Evolutionary conservation across 53 echinoderm and acorn worm species (phyloP).

Genomic region (Glandiceps talaboti): DNA sequence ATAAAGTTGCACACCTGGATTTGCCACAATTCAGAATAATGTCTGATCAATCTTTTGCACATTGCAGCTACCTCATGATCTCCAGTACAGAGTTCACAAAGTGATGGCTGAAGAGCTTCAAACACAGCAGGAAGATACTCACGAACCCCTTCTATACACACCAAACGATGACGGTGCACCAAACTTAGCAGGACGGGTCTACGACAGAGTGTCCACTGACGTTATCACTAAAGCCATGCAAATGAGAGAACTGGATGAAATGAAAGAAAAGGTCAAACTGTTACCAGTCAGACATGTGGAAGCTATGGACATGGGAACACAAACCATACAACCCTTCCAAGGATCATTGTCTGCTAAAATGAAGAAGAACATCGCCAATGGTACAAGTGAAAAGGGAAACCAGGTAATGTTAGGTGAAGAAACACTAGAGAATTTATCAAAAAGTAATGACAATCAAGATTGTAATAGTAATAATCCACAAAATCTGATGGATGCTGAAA

Average conservation of each 20-base stretch:
- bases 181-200: conserved; percentile 68
- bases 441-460: background rate
- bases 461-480: background rate
- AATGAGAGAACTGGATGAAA: conserved; percentile 81
- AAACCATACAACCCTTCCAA: background rate
- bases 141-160: conserved; percentile 58
- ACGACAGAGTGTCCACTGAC: conserved; percentile 84
- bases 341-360: background rate
- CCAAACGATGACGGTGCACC: conserved; percentile 6
- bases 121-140: conserved; percentile 22
- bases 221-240: conserved; percentile 92
- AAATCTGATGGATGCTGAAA: background rate
- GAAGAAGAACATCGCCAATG: background rate
- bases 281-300: background rate
- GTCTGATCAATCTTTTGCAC: too few species aligned
- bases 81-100: conserved; percentile 96
- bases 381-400: background rate
- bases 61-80: conserved; percentile 93
- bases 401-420: background rate
- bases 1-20: too few species aligned
- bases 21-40: too few species aligned
- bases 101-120: conserved; percentile 67
- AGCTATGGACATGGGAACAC: background rate
- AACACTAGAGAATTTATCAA: background rate
- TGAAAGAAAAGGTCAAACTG: conserved; percentile 45